Evolutionary conservation across 2,797 vertebrate species (phyloP).

Genomic region (Oreortyx pictus): DNA sequence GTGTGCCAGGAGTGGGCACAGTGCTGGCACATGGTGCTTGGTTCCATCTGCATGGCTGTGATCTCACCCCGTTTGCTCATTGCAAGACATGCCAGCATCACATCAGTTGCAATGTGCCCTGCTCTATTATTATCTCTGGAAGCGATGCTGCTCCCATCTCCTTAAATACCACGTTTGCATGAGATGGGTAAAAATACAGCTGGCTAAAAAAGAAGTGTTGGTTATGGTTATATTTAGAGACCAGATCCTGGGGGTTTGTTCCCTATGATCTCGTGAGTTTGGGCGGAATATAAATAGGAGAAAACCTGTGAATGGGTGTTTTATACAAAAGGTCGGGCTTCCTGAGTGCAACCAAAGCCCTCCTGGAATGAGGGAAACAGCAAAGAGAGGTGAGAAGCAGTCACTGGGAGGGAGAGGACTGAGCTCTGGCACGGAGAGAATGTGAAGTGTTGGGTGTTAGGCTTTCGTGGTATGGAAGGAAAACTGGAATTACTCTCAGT

Average conservation of each 20-base stretch:
- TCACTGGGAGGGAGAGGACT: not conserved
- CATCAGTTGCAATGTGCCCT: not conserved
- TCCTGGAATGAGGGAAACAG: not conserved
- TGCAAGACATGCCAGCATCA: not conserved
- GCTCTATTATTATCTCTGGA: not conserved
- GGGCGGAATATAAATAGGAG: not conserved
- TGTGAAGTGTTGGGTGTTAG: not conserved
- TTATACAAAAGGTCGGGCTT: not conserved
- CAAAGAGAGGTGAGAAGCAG: slow-evolving; percentile 28
- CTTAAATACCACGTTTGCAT: not conserved
- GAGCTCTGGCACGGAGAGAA: not conserved
- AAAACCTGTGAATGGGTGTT: not conserved
- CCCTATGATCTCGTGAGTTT: not conserved
- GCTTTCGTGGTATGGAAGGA: not conserved
- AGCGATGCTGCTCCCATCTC: not conserved
- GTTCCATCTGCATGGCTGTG: fast-evolving
- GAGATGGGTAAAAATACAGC: not conserved
- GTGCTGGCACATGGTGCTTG: fast-evolving
- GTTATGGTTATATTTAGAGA: not conserved
- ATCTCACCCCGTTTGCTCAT: not conserved
- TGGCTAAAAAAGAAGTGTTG: not conserved
- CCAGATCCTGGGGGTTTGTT: not conserved
- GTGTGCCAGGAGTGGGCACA: too few relatives aligned
- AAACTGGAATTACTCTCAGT: not conserved
- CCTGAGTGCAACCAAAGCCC: not conserved